Base-by-base conservation (phyloP, 2,113 vertebrate species). In the Carassius gibelio region DNA sequence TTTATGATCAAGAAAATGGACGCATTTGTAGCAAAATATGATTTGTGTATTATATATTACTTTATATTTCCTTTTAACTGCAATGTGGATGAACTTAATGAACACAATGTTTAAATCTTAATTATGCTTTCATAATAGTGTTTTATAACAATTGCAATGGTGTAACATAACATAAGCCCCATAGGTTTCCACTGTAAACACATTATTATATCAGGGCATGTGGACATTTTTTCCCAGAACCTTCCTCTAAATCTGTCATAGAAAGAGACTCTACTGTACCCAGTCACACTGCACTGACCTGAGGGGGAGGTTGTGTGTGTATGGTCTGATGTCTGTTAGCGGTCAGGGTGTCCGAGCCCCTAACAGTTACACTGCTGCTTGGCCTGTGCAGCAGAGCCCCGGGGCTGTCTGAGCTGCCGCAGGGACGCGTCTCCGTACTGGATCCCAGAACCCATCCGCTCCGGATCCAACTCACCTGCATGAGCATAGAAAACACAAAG, bases 381-480 rank as follows among this genome's bases (percentile, higher is more conserved):
- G 91, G 88, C 93, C 87, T 95, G 96, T 30, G 94, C 88, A 83
- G 95, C 91, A 15, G 94, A 91, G 1, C 96, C 95, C 79, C 96
- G 94, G 0, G 96, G 96, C 92, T 97, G 96, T 77, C 96, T 93
- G 78, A 97, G 93, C 91, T 98, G 97, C 82, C 97, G 94, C 68
- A 97, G 90, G 0, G 97, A 97, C 0, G 96, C 94, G 0, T 97
- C 97, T 0, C 97, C 97, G 0, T 97, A 98, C 90, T 98, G 97
- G 89, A 98, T 97, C 34, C 97, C 97, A 0, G 97, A 98, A 64
- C 97, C 97, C 97, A 98, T 98, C 91, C 97, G 94, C 92, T 98
- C 97, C 0, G 97, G 97, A 91, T 98, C 97, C 14, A 98, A 91
- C 89, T 98, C 97, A 0, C 97, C 97, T 97, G 45, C 9, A 61